These are phyloP conservation scores for Stegostoma tigrinum DNA, from an alignment of 2,113 vertebrate species.

Conservation along the genomic window DNA sequence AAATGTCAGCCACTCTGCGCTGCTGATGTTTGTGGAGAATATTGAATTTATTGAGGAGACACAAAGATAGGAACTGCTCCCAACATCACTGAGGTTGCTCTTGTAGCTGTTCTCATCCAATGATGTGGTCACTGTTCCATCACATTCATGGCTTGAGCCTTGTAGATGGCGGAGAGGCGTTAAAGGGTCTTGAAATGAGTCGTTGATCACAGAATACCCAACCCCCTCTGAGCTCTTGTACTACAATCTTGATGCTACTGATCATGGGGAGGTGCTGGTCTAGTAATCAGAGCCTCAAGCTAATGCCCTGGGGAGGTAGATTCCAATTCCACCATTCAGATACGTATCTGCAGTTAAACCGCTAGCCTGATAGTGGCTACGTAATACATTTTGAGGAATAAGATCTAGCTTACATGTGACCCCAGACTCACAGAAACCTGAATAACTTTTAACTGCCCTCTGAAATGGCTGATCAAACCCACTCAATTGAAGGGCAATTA, in stretches of 20 bases:
- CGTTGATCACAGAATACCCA: neutral
- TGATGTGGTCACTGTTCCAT: neutral
- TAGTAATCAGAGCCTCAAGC: no score
- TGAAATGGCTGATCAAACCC: no score
- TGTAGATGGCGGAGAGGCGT: neutral
- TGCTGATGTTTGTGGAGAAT: neutral
- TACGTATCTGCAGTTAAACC: no score
- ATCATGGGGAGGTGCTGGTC: no score
- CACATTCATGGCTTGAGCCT: neutral
- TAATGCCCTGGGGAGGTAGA: no score
- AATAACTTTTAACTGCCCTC: no score
- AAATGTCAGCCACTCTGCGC: neutral
- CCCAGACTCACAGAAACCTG: no score
- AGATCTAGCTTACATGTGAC: no score
- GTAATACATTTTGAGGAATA: no score
- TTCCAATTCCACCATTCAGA: no score
- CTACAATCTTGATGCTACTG: neutral
- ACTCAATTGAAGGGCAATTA: no score
- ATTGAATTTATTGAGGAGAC: neutral
- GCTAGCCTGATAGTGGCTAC: no score
- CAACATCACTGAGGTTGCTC: neutral
- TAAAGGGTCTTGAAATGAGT: neutral
- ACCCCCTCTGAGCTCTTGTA: neutral
- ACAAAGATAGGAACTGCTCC: neutral
- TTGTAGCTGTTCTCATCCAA: neutral